phyloP scores from a whole-genome alignment of 2,888 invertebrate genomes.

The Drosophila subquinaria region DNA sequence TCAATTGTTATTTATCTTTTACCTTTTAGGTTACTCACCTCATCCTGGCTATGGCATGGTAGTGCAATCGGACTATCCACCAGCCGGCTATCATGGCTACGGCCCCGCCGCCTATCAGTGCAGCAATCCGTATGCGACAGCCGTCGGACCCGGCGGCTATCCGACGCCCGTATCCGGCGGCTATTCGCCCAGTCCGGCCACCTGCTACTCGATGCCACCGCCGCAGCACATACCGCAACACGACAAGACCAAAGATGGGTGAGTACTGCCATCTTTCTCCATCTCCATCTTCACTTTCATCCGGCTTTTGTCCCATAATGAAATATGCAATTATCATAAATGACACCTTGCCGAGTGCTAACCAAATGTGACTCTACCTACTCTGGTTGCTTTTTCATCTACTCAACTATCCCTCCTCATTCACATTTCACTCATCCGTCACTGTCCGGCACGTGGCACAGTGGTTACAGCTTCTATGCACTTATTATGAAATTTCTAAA shows the following conservation, averaged over 20 bases:
- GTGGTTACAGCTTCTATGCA: constrained; percentile 10
- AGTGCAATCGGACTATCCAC: constrained; percentile 93
- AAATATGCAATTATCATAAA: constrained; percentile 69
- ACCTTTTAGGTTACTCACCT: constrained; percentile 91
- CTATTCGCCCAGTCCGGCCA: constrained; percentile 89
- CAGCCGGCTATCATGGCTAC: constrained; percentile 90
- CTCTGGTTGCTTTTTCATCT: constrained; percentile 2
- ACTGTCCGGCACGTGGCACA: constrained; percentile 35
- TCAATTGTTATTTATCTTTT: no score
- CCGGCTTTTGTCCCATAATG: constrained; percentile 10
- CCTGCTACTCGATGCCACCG: constrained; percentile 95
- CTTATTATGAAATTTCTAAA: neutral
- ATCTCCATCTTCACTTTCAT: neutral
- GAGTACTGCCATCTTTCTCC: constrained; percentile 58
- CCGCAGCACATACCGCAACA: constrained; percentile 92
- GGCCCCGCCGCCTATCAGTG: constrained; percentile 88
- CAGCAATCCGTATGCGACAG: constrained; percentile 86
- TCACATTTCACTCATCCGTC: constrained; percentile 25
- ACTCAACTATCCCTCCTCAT: neutral
- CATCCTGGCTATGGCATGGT: constrained; percentile 94
- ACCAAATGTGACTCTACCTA: constrained; percentile 5
- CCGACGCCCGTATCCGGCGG: constrained; percentile 90
- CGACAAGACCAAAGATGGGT: constrained; percentile 89
- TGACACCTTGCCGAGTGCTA: constrained; percentile 30
- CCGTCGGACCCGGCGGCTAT: constrained; percentile 87